Evolutionary conservation across 2,113 vertebrate genomes (phyloP).

Genomic region (Thunnus thynnus): DNA sequence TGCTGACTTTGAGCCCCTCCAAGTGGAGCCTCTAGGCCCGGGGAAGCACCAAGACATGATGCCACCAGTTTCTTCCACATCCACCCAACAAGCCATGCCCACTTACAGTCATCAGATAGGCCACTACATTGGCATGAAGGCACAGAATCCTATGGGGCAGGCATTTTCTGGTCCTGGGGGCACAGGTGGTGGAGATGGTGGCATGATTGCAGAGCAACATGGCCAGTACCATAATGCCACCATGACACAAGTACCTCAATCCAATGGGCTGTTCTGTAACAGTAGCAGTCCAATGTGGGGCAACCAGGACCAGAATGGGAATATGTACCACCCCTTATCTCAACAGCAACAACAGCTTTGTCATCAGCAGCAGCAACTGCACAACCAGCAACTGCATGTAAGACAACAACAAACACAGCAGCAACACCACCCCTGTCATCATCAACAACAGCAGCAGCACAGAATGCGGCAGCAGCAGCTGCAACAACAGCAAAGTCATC

Average conservation of each 20-base stretch:
- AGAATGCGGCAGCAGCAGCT: slow-evolving; percentile 69
- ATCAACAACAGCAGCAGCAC: slow-evolving; percentile 76
- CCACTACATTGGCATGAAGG: slow-evolving; percentile 91
- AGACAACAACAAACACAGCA: slow-evolving; percentile 71
- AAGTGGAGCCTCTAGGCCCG: slow-evolving; percentile 90
- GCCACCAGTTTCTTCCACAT: slow-evolving; percentile 60
- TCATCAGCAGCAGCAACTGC: slow-evolving; percentile 78
- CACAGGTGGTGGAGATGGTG: slow-evolving; percentile 72
- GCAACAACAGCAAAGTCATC: slow-evolving; percentile 78
- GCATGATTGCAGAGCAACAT: slow-evolving; percentile 88
- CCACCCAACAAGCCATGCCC: slow-evolving; percentile 74
- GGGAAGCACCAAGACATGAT: slow-evolving; percentile 87
- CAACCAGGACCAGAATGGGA: slow-evolving; percentile 88
- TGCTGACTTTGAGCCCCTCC: slow-evolving; percentile 94
- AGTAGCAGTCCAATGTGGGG: slow-evolving; percentile 96
- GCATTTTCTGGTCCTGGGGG: slow-evolving; percentile 85
- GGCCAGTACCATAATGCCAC: slow-evolving; percentile 90
- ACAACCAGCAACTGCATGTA: slow-evolving; percentile 80
- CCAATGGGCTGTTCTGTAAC: slow-evolving; percentile 95
- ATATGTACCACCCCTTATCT: slow-evolving; percentile 76
- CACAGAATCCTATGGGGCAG: slow-evolving; percentile 83
- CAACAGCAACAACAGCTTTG: slow-evolving; percentile 77
- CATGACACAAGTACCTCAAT: slow-evolving; percentile 88
- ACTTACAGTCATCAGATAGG: slow-evolving; percentile 89
- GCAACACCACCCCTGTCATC: slow-evolving; percentile 72